Evolutionary conservation across 2,888 invertebrate species (phyloP), one percentile per base, ranked within the genome.

Genomic region (Bimastos eiseni): DNA sequence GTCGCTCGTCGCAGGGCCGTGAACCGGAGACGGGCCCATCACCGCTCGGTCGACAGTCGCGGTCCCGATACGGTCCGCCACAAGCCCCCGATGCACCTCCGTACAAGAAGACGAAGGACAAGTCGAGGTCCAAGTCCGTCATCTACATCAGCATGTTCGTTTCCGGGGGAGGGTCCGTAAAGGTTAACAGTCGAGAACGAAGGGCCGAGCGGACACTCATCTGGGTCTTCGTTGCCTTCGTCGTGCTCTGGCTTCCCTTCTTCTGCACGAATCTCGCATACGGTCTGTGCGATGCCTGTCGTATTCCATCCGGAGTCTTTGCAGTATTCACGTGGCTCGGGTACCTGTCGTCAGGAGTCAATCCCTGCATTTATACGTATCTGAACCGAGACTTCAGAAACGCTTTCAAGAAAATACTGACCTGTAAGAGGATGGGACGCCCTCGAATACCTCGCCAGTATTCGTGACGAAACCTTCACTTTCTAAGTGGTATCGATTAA

Each of bases 181-280:
- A 92, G 49, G 19, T 91, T 1, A 92, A 92, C 91, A 91, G 91
- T 36, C 90, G 92, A 4, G 92, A 92, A 70, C 34, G 92, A 34
- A 90, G 92, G 30, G 92, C 92, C 1, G 92, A 92, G 91, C 86
- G 90, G 83, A 92, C 92, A 19, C 90, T 92, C 3, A 92, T 92
- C 30, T 92, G 92, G 92, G 92, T 92, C n/a, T 92, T 92, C 90
- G 92, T 91, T 21, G 92, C 92, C 89, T 92, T 92, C 89, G 92
- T 92, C 30, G 92, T 90, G 1, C 89, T 92, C 21, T 92, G 92
- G 92, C 89, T 92, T 70, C 92, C 92, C 2, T 92, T 92, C 90
- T 92, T 92, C 91, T 91, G 89, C 90, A 92, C 92, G 3, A 92
- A 92, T 89, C 83, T 92, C 38, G 86, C 91, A 6, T 92, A 92